phyloP scores from a whole-genome alignment of 2,113 vertebrate genomes.

The Rhagologus leucostigma region DNA sequence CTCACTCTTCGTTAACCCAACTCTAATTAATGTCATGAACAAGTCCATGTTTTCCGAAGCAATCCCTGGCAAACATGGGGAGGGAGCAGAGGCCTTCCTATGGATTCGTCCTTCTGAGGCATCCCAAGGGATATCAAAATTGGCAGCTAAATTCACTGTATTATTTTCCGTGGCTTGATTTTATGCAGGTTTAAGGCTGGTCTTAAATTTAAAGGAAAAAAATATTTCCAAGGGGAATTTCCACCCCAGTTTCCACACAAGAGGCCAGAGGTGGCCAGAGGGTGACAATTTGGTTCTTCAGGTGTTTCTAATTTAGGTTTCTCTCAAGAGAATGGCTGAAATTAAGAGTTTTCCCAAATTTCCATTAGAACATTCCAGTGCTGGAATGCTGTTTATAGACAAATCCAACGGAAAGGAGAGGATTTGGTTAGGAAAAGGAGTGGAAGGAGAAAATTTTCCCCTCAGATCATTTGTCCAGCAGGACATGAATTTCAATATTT shows the following conservation, averaged over 20 bases:
- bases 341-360: neutral
- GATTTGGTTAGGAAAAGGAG: neutral
- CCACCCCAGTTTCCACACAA: neutral
- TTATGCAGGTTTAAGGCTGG: neutral
- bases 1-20: neutral
- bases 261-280: neutral
- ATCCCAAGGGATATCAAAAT: neutral
- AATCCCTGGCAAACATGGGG: neutral
- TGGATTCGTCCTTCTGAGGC: neutral
- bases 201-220: neutral
- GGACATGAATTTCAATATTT: neutral
- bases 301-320: neutral
- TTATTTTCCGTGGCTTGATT: neutral
- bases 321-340: neutral
- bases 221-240: neutral
- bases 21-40: neutral
- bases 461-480: neutral
- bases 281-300: neutral
- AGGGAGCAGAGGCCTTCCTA: neutral
- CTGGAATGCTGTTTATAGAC: neutral
- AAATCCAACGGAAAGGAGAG: neutral
- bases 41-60: neutral
- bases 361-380: neutral
- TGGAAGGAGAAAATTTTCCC: neutral
- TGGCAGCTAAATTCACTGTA: neutral